Percentiles rank a stretch among this genome's conserved stretches.
phyloP scores from a whole-genome alignment of 2,797 vertebrate species.

The Pygocentrus nattereri region DNA sequence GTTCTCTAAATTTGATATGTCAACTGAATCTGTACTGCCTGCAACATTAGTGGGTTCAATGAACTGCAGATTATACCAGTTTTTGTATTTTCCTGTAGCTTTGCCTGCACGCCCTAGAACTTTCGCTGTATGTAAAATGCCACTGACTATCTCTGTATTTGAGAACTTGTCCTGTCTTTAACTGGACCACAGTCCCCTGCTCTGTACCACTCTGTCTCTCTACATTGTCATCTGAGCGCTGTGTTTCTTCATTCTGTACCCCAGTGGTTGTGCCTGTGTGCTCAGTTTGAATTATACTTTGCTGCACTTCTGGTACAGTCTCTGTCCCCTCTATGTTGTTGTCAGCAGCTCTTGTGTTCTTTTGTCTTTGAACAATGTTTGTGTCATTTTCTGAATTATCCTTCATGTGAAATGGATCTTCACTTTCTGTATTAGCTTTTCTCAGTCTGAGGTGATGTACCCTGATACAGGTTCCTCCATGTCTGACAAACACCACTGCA shows the following conservation, averaged over 20 bases:
- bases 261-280: not conserved
- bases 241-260: slow-evolving; percentile 2
- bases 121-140: slow-evolving; percentile 34
- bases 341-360: not conserved
- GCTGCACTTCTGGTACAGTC: not conserved
- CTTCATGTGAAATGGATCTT: not conserved
- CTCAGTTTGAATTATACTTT: too few species aligned
- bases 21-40: slow-evolving; percentile 30
- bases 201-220: not conserved
- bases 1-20: slow-evolving; percentile 35
- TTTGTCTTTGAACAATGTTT: not conserved
- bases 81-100: slow-evolving; percentile 45
- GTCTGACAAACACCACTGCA: too few species aligned
- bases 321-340: not conserved
- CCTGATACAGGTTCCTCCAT: too few species aligned
- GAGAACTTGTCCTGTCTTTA: too few species aligned
- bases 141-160: slow-evolving; percentile 36
- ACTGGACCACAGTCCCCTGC: too few species aligned
- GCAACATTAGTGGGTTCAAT: slow-evolving; percentile 21
- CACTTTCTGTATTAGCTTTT: slow-evolving; percentile 4
- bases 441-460: slow-evolving; percentile 35
- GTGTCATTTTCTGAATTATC: not conserved
- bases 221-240: not conserved
- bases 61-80: slow-evolving; percentile 55
- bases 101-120: slow-evolving; percentile 49